phyloP scores from a whole-genome alignment of 1,140 invertebrate genomes.

The Drosophila willistoni region DNA sequence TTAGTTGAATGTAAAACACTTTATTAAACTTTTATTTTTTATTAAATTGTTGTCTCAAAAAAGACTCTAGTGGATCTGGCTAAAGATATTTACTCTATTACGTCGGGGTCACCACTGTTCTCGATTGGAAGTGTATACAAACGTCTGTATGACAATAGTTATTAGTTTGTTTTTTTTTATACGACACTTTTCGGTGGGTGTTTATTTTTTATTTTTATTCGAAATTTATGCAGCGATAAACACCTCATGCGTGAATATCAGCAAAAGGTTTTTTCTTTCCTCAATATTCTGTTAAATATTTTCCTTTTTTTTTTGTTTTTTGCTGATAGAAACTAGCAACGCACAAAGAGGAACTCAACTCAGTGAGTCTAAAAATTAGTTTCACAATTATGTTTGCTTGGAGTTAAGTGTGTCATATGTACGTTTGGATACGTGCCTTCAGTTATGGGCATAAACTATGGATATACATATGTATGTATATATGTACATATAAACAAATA shows the following conservation, averaged over 20 bases:
- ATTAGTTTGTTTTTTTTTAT: slow-evolving; percentile 35
- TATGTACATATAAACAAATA: slow-evolving; percentile 60
- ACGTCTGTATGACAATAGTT: slow-evolving; percentile 13
- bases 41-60: too few species aligned
- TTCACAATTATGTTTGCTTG: slow-evolving; percentile 63
- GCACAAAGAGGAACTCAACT: neutral
- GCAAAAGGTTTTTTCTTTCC: slow-evolving; percentile 57
- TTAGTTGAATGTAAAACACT: too few species aligned
- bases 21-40: too few species aligned
- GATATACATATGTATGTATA: neutral
- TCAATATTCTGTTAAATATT: slow-evolving; percentile 15
- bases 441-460: slow-evolving; percentile 69
- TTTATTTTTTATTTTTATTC: slow-evolving; percentile 47
- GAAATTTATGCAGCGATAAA: slow-evolving; percentile 71
- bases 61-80: too few species aligned
- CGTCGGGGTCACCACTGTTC: slow-evolving; percentile 2
- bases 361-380: slow-evolving; percentile 52
- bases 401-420: slow-evolving; percentile 60
- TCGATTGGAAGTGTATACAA: slow-evolving; percentile 23
- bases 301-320: neutral
- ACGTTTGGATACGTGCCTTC: slow-evolving; percentile 66
- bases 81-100: neutral
- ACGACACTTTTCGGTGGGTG: slow-evolving; percentile 67
- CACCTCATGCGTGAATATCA: slow-evolving; percentile 81
- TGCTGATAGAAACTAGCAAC: slow-evolving; percentile 1